Base-by-base conservation (phyloP, 2,888 invertebrate species). In the Fragum fragum region DNA sequence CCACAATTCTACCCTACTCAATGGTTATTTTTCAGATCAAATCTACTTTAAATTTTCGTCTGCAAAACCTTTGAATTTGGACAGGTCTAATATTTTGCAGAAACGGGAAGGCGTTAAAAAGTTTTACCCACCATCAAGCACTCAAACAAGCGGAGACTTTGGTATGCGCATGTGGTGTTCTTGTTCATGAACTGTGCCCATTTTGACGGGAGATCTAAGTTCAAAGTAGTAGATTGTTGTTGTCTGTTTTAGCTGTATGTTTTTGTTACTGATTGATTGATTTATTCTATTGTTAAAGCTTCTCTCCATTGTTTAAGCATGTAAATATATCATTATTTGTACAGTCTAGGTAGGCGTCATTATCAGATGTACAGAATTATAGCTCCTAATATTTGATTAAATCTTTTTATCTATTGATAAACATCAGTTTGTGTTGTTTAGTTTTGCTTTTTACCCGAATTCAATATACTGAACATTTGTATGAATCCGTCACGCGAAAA, bases 361-460 rank as follows among this genome's bases (percentile, higher is more conserved):
- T 66, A 66, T 39, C 23, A 39, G 66, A 21, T 66, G 66, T 66
- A 66, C 66, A 66, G 66, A 42, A 23, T 66, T 66, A 66, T 66
- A 66, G 36, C 66, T 66, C 66, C 66, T 66, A 42, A 66, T 66
- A 66, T 36, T 66, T 66, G 36, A 66, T 66, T 66, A 66, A 66
- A 66, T 36, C 42, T 66, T 66, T 66, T 66, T 66, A 66, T 66
- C 42, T 42, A 66, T 66, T 39, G 36, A 42, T 32, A 16, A 32
- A 61, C 28, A 18, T 61, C n/a, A 14, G 16, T 18, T 32, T 0
- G n/a, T 61, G n/a, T 61, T 61, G 23, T n/a, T 61, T 16, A 14
- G 14, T n/a, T 61, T 29, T 61, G 9, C 3, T 36, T 36, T 36
- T 6, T 36, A 36, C 32, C 32, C 32, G 5, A 36, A 36, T 9